These are phyloP conservation scores for Actenoides hombroni DNA, from an alignment of 2,113 vertebrate genomes.

Conservation along the genomic window DNA sequence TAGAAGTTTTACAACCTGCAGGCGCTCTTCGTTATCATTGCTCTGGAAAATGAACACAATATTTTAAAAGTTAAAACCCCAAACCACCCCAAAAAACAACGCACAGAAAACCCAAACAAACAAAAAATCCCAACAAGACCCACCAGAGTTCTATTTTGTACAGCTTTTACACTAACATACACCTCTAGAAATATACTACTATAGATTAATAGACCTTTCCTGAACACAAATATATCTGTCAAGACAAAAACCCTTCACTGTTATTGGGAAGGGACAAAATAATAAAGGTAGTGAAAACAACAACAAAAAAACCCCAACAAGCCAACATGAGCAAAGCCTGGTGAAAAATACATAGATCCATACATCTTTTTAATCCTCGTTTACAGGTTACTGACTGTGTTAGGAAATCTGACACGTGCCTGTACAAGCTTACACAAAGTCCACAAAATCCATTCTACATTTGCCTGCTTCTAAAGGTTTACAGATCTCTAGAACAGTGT, in stretches of 20 bases:
- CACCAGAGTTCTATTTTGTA: background rate
- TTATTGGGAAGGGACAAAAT: background rate
- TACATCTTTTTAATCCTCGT: background rate
- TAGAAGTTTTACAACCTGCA: constrained; percentile 96
- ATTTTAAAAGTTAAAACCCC: background rate
- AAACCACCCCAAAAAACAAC: background rate
- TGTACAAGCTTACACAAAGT: background rate
- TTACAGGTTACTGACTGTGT: background rate
- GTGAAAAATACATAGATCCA: background rate
- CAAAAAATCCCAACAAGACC: background rate
- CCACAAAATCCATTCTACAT: background rate
- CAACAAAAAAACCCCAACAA: background rate
- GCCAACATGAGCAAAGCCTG: background rate
- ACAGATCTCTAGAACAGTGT: background rate
- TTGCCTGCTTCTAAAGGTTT: background rate
- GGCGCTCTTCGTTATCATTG: constrained; percentile 98
- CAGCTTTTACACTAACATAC: background rate
- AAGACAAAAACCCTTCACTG: background rate
- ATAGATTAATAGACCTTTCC: background rate
- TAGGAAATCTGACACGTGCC: background rate
- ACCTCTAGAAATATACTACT: background rate
- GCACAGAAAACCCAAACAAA: background rate
- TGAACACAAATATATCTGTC: background rate
- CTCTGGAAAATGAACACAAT: constrained; percentile 79
- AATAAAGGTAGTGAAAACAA: background rate